Conservation (phyloP, 2,797 vertebrate species). For the Acanthiza pusilla region DNA sequence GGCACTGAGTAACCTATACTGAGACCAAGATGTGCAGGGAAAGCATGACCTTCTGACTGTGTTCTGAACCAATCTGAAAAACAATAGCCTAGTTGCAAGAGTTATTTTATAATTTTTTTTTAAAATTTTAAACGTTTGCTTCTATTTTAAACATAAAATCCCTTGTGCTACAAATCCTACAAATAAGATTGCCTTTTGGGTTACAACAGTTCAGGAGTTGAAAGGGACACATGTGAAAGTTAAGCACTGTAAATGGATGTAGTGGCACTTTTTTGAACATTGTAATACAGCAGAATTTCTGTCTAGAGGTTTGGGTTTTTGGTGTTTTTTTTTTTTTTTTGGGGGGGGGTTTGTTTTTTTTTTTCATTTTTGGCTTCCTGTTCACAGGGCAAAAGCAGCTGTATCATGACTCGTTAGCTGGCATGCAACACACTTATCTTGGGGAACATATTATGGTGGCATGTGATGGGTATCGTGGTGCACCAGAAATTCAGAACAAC, state of each 20-base stretch:
- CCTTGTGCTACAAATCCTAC: neutral
- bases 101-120: too few relatives aligned
- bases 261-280: neutral
- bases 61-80: neutral
- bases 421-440: neutral
- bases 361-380: neutral
- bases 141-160: neutral
- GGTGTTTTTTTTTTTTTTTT: neutral
- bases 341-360: too few relatives aligned
- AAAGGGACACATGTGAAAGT: neutral
- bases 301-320: too few relatives aligned
- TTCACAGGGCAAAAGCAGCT: neutral
- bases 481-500: neutral
- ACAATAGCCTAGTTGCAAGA: neutral
- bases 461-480: neutral
- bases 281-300: neutral
- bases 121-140: neutral
- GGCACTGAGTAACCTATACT: neutral
- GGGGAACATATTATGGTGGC: neutral
- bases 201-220: neutral
- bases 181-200: neutral
- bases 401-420: neutral
- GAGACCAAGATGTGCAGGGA: neutral
- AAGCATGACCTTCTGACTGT: neutral
- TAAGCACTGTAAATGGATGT: neutral